Evolutionary conservation across 2,113 vertebrate species (phyloP).

Genomic region (Sorex fumeus): DNA sequence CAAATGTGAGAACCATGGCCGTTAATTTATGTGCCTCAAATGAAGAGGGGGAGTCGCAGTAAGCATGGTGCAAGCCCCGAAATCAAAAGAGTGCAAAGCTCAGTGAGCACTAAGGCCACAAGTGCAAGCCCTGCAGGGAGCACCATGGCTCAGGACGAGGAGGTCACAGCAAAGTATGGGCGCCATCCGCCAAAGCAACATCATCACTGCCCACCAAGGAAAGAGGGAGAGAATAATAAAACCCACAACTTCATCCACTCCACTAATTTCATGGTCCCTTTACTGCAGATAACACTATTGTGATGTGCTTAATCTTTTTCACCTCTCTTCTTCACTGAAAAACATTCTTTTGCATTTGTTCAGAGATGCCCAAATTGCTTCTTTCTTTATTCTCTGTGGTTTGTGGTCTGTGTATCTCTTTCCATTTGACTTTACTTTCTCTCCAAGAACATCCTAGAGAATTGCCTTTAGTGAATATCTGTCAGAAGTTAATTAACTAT

Average conservation of each 20-base stretch:
- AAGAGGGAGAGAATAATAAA: neutral
- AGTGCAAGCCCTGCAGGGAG: too few relatives aligned
- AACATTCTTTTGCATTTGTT: neutral
- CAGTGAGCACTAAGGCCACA: too few relatives aligned
- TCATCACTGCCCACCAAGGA: too few relatives aligned
- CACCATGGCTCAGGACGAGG: too few relatives aligned
- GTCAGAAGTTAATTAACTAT: neutral
- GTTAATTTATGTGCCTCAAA: too few relatives aligned
- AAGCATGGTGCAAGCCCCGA: too few relatives aligned
- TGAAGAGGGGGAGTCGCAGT: too few relatives aligned
- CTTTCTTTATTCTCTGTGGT: neutral
- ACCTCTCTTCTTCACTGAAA: neutral
- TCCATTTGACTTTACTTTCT: neutral
- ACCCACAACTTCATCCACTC: neutral
- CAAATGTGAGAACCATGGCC: too few relatives aligned
- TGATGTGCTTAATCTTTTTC: neutral
- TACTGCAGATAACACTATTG: neutral
- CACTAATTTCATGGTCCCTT: neutral
- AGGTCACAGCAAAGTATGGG: too few relatives aligned
- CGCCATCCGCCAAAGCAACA: too few relatives aligned
- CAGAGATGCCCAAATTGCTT: neutral
- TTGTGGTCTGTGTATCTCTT: neutral
- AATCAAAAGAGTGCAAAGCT: too few relatives aligned
- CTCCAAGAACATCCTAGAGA: slow-evolving; percentile 8
- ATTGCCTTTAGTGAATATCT: neutral